A percentile compares a stretch with the other conserved stretches of the same genome.
Conservation (phyloP, 2,797 vertebrate genomes). For the Muraenolepis orangiensis region DNA sequence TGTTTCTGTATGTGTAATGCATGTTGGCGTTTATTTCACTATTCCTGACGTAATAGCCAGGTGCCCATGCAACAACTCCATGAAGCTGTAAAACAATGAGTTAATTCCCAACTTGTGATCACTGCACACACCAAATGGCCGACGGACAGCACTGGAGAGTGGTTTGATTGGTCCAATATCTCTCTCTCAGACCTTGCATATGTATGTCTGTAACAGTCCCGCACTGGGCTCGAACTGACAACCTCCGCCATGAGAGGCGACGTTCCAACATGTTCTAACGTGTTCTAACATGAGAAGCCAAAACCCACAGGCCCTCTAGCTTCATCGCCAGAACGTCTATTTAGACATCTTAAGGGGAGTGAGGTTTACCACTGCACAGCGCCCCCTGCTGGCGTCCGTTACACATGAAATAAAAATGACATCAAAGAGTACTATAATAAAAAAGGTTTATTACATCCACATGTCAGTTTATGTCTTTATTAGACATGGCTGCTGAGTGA, state of each 20-base stretch:
- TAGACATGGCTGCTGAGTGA: not conserved
- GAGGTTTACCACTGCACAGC: too few relatives aligned
- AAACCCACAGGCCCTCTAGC: too few relatives aligned
- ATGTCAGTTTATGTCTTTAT: not conserved
- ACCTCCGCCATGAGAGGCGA: too few relatives aligned
- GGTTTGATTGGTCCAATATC: not conserved
- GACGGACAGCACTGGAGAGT: not conserved
- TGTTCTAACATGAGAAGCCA: too few relatives aligned
- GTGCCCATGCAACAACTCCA: not conserved
- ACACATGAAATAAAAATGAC: not conserved
- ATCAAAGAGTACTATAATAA: not conserved
- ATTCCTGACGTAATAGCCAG: not conserved
- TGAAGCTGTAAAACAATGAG: constrained; percentile 2
- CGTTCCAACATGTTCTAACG: too few relatives aligned
- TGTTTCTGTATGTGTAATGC: not conserved
- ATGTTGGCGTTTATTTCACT: not conserved
- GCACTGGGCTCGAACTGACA: too few relatives aligned
- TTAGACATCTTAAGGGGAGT: too few relatives aligned
- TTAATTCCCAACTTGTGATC: not conserved
- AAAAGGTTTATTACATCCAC: not conserved
- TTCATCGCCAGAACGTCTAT: too few relatives aligned
- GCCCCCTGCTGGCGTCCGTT: too few relatives aligned
- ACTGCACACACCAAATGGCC: not conserved
- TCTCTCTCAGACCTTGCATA: not conserved
- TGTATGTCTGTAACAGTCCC: too few relatives aligned